phyloP scores from a whole-genome alignment of 2,797 vertebrate species.

The Lateolabrax maculatus region DNA sequence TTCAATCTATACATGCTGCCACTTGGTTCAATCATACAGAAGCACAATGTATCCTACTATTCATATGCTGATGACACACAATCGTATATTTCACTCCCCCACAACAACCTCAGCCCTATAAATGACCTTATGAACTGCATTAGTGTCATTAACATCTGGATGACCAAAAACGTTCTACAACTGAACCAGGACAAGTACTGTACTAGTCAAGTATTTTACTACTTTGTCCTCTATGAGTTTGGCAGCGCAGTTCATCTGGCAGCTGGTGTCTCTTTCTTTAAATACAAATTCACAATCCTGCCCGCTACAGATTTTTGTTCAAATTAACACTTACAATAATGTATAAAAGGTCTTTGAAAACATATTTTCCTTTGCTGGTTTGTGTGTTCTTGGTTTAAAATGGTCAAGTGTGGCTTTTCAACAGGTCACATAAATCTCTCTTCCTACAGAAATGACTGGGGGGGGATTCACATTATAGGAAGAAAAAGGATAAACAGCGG shows the following conservation, averaged over 20 bases:
- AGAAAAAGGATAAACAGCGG: slow-evolving; percentile 15
- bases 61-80: no score
- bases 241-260: neutral
- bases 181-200: no score
- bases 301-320: neutral
- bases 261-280: neutral
- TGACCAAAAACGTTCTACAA: no score
- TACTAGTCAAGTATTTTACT: no score
- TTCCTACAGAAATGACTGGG: neutral
- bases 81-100: no score
- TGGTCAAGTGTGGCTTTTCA: neutral
- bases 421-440: neutral
- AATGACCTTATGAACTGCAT: no score
- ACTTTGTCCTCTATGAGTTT: no score
- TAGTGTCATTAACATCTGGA: no score
- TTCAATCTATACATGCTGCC: no score
- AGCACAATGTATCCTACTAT: no score
- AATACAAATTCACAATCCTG: neutral
- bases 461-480: neutral
- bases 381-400: neutral
- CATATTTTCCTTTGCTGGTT: neutral
- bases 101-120: no score
- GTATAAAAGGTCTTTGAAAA: neutral
- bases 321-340: neutral
- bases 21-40: no score